phyloP scores from a whole-genome alignment of 2,113 vertebrate genomes.

The Tylochromis polylepis region DNA sequence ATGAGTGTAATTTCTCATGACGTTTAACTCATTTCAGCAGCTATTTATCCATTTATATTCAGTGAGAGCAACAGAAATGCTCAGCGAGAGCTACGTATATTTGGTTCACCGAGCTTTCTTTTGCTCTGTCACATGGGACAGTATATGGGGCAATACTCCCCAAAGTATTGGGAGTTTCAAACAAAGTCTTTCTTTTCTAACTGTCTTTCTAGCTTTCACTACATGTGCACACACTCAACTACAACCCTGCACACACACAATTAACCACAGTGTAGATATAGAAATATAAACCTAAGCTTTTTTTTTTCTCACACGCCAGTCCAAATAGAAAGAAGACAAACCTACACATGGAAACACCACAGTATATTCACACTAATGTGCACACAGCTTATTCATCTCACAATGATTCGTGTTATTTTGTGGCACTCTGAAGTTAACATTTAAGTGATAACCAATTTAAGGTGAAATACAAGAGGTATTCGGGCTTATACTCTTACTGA shows the following conservation, averaged over 20 bases:
- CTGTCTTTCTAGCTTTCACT: conserved; percentile 34
- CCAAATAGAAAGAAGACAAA: background rate
- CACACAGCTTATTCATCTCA: background rate
- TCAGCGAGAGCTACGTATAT: conserved; percentile 17
- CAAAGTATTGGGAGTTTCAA: conserved; percentile 65
- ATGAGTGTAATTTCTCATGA: background rate
- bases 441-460: background rate
- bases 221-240: conserved; percentile 8
- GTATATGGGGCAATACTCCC: conserved; percentile 61
- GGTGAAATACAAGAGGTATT: background rate
- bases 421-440: background rate
- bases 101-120: conserved; percentile 35
- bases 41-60: conserved; percentile 58
- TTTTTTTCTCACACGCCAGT: background rate
- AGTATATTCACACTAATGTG: background rate
- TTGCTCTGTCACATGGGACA: conserved; percentile 65
- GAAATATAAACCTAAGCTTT: conserved; percentile 9
- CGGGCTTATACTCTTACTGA: background rate
- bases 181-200: conserved; percentile 53
- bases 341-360: background rate
- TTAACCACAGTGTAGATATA: conserved; percentile 13
- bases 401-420: background rate
- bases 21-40: conserved; percentile 25
- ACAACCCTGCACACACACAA: background rate
- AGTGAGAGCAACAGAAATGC: conserved; percentile 33